These are phyloP conservation scores for Anneissia japonica DNA, from an alignment of 35 echinoderm and acorn worm species.

Conservation along the genomic window DNA sequence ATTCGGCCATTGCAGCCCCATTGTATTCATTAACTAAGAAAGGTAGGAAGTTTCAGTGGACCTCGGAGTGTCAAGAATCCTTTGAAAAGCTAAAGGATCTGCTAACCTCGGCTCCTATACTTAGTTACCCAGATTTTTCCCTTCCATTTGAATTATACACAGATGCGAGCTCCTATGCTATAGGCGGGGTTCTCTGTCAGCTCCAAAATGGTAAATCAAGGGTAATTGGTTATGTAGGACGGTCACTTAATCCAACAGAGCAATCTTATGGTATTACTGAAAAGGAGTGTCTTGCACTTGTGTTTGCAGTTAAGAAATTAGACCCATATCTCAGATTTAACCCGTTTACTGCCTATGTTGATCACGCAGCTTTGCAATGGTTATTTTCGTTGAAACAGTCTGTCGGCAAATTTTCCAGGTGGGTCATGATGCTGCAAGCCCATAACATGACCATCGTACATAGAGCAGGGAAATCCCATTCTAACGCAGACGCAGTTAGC, in stretches of 20 bases:
- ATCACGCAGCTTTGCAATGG: conserved; percentile 57
- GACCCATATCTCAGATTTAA: conserved; percentile 29
- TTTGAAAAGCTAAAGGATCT: conserved; percentile 27
- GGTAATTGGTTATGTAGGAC: neutral
- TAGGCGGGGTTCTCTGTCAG: neutral
- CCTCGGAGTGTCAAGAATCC: conserved; percentile 4
- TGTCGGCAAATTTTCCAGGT: conserved; percentile 49
- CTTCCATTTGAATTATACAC: too few relatives aligned
- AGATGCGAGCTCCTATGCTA: too few relatives aligned
- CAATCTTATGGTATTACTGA: conserved; percentile 1
- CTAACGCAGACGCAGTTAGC: conserved; percentile 40
- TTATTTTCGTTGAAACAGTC: conserved; percentile 44
- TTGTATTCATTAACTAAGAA: conserved; percentile 25
- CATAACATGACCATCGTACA: conserved; percentile 12
- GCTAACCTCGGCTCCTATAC: conserved; percentile 20
- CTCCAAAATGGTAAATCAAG: neutral
- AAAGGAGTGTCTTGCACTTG: conserved; percentile 12
- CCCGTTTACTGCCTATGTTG: conserved; percentile 24
- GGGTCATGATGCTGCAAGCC: conserved; percentile 27
- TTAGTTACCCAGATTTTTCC: conserved; percentile 43
- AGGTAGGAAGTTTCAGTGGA: conserved; percentile 21
- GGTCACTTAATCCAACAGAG: neutral
- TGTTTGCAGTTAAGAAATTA: conserved; percentile 16
- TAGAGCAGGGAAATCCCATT: conserved; percentile 17
- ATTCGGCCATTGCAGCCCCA: conserved; percentile 11